Evolutionary conservation across 2,888 invertebrate genomes (phyloP).

Genomic region (Plemyria rubiginata): DNA sequence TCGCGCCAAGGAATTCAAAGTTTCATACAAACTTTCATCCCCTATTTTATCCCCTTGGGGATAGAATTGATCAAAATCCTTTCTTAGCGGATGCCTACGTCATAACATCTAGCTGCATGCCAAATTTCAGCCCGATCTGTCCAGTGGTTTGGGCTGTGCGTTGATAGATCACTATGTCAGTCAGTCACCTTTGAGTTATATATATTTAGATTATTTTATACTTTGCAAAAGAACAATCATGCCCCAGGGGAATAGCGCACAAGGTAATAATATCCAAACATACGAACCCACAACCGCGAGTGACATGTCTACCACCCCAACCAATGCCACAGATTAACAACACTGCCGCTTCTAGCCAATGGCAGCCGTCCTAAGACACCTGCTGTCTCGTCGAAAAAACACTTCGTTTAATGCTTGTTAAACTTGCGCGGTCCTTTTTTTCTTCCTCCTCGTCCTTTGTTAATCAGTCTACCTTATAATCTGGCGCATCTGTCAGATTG

Average conservation of each 20-base stretch:
- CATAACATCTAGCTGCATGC: too few species aligned
- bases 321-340: conserved; percentile 19
- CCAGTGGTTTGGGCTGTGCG: too few species aligned
- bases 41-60: too few species aligned
- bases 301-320: conserved; percentile 1
- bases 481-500: conserved; percentile 41
- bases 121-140: too few species aligned
- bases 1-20: too few species aligned
- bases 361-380: conserved; percentile 46
- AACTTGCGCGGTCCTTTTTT: conserved; percentile 41
- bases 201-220: too few species aligned
- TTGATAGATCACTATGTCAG: too few species aligned
- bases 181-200: too few species aligned
- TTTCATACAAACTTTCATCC: too few species aligned
- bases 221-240: background rate
- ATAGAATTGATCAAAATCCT: too few species aligned
- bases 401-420: conserved; percentile 41
- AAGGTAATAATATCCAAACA: background rate
- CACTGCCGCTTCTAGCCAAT: conserved; percentile 43
- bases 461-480: conserved; percentile 41
- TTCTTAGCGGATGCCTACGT: too few species aligned
- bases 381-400: conserved; percentile 45
- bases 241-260: background rate
- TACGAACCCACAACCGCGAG: background rate
- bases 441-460: conserved; percentile 43